Base-by-base conservation (phyloP, 2,113 vertebrate genomes). In the Odocoileus hemionus region DNA sequence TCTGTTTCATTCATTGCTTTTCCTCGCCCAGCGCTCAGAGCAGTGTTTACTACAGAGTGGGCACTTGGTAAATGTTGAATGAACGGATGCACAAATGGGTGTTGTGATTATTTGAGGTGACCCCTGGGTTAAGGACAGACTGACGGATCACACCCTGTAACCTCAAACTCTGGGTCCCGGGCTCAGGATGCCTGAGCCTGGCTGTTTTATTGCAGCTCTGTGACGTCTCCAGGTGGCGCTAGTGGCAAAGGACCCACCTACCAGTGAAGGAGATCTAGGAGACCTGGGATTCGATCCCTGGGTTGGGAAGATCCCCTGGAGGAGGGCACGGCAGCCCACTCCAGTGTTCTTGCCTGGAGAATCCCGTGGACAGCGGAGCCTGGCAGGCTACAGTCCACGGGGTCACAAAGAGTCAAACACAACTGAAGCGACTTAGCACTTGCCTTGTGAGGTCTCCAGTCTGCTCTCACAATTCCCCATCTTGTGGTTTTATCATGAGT, bases 271-370 rank as follows among this genome's bases (percentile, higher is more conserved):
- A 23, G n/a, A 74, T 10, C 3, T 23, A 74, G 23, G 67, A 74
- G n/a, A 39, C 2, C 0, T 39, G 0, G 10, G 10, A 0, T 25
- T 74, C 5, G 5, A 6, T 39, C 10, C 17, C 67, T 13, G n/a
- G 67, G 10, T 36, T 1, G 36, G 67, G 67, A 23, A 39, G 19
- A 23, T 39, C 52, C 52, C 52, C 67, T 74, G 67, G 64, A 67
- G 67, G 36, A 12, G 36, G 36, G 36, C 36, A 25, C 3, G 10
- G 10, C 36, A 23, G 0, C 36, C 67, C 19, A 6, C n/a, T 25
- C 21, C 67, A 3, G 36, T 74, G 3, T 13, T 39, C 36, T 74
- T 74, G 10, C 67, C 67, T 74, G 67, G 67, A 39, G 67, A 39
- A 39, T 74, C 36, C 67, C 67, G 39, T 23, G 67, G 36, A 23